phyloP scores from a whole-genome alignment of 1,140 invertebrate genomes.

The Heliothis virescens region DNA sequence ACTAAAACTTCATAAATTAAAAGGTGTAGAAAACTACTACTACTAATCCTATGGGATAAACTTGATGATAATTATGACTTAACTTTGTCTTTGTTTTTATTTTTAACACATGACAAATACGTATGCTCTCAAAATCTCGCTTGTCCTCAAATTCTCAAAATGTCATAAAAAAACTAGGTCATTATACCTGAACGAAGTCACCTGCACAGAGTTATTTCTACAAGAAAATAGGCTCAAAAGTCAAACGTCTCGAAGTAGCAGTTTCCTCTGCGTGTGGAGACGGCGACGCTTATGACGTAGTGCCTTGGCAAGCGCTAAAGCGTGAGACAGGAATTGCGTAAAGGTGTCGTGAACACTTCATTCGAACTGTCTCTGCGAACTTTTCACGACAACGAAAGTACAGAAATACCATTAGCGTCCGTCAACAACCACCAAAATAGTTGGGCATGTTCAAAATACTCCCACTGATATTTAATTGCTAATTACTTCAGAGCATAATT shows the following conservation, averaged over 20 bases:
- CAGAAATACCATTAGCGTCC: slow-evolving; percentile 74
- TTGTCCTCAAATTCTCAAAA: neutral
- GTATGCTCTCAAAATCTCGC: neutral
- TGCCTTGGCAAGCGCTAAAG: slow-evolving; percentile 71
- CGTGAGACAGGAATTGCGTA: slow-evolving; percentile 80
- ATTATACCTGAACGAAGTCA: slow-evolving; percentile 59
- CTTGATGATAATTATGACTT: no score
- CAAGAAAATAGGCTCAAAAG: slow-evolving; percentile 66
- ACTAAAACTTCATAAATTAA: neutral
- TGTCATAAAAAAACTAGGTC: slow-evolving; percentile 56
- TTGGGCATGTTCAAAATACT: slow-evolving; percentile 54
- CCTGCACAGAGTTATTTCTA: slow-evolving; percentile 56
- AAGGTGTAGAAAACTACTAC: no score
- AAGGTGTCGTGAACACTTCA: slow-evolving; percentile 79
- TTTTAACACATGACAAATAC: no score
- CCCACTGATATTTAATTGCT: slow-evolving; percentile 50
- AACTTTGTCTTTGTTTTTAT: no score
- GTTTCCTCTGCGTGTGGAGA: slow-evolving; percentile 62
- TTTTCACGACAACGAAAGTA: slow-evolving; percentile 74
- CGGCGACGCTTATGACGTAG: slow-evolving; percentile 71
- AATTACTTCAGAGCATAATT: slow-evolving; percentile 19
- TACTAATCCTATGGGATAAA: no score
- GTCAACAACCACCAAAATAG: slow-evolving; percentile 70
- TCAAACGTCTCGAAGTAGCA: slow-evolving; percentile 58
- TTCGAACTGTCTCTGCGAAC: slow-evolving; percentile 68